Evolutionary conservation across 2,113 vertebrate species (phyloP).

Genomic region (Chaetura pelagica): DNA sequence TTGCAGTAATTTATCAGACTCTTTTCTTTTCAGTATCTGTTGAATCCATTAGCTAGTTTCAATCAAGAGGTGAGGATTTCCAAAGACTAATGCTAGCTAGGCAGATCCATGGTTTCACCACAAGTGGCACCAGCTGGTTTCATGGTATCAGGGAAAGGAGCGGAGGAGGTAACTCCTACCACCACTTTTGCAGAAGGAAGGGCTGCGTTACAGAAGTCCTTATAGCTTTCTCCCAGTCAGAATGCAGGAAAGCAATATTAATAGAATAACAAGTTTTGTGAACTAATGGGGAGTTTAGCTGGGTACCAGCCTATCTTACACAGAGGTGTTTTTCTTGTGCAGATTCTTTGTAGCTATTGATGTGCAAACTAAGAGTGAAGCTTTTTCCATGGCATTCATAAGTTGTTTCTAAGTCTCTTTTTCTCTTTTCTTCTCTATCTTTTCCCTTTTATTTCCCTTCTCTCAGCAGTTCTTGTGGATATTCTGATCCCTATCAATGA

Average conservation of each 20-base stretch:
- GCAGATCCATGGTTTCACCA: not conserved
- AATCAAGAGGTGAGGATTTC: not conserved
- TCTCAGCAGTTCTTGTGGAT: not conserved
- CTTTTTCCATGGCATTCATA: not conserved
- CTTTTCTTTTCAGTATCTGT: not conserved
- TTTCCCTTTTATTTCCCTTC: not conserved
- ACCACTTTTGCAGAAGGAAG: not conserved
- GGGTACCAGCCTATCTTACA: not conserved
- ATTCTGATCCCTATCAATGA: not conserved
- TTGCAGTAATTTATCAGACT: not conserved
- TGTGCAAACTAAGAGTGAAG: not conserved
- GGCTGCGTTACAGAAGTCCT: not conserved
- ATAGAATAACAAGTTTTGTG: not conserved
- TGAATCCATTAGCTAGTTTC: not conserved
- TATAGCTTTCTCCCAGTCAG: not conserved
- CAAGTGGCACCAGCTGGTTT: not conserved
- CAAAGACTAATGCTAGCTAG: not conserved
- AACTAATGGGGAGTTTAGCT: not conserved
- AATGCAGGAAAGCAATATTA: not conserved
- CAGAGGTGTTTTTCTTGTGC: not conserved
- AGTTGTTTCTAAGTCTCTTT: not conserved
- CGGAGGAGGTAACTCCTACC: not conserved
- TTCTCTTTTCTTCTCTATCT: not conserved
- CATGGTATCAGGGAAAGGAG: rapidly evolving
- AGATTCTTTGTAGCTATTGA: not conserved